Base-by-base conservation (phyloP, 2,888 invertebrate genomes). In the Creontiades dilutus region DNA sequence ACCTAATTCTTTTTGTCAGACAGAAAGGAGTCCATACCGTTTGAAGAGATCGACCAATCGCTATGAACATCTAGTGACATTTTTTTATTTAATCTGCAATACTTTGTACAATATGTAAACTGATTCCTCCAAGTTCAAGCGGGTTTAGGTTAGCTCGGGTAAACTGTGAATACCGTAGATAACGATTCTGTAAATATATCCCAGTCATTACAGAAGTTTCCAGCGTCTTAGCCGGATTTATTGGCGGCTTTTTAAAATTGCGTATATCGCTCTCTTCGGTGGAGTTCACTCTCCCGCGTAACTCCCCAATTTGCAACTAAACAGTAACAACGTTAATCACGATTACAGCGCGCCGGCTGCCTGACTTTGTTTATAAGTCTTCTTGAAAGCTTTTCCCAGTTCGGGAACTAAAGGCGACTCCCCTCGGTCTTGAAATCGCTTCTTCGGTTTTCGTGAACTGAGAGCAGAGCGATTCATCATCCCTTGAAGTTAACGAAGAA, bases 301-400 rank as follows among this genome's bases (percentile, higher is more conserved):
- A 19, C 61, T 61, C 61, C 3, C 61, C 61, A 61, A 61, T 61
- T 61, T 61, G 61, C 19, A 61, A 61, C 37, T 37, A 37, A 14
- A 61, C n/a, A 14, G 61, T 61, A 61, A 61, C 61, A 61, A 61
- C n/a, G 61, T 61, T 61, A 61, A 61, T 61, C 61, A 19, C 61
- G 19, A 61, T 61, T 61, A 61, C 61, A 9, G 14, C 9, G n/a
- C 9, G n/a, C 61, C 61, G n/a, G n/a, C 61, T 19, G 61, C 61
- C 9, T 19, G 61, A 61, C n/a, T 61, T 52, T 14, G 52, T 52
- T 61, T 16, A 19, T 61, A 61, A 61, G 61, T 61, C 61, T n/a
- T n/a, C 61, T 61, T 61, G 16, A 19, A 61, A 61, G 19, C n/a
- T 19, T 61, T 61, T 61, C 19, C n/a, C 61, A 16, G 61, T 16